Base-by-base conservation (phyloP, 2,797 vertebrate genomes). In the Crenichthys baileyi region DNA sequence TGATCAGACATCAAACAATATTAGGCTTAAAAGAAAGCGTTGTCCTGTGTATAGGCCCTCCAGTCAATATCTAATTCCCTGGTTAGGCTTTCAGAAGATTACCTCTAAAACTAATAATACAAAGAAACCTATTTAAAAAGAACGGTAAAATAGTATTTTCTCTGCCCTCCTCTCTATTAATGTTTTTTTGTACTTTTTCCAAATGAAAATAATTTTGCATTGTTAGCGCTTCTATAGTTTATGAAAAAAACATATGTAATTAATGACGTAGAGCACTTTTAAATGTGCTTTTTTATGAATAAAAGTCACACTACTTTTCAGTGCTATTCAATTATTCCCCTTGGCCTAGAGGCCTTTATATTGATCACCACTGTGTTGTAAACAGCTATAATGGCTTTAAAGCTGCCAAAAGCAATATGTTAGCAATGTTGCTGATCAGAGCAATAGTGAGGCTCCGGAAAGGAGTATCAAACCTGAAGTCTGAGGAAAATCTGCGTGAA, bases 401-500 rank as follows among this genome's bases (percentile, higher is more conserved):
- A 58, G 55, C 24, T 58, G 55, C 22, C 55, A 8, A 56, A 53
- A 18, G 51, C 4, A 1, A 56, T 7, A 56, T 24, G 3, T 8
- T 24, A 56, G 22, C 7, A 56, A n/a, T 16, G 6, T 16, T 16
- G 20, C 20, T 55, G 53, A 55, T 55, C 53, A 55, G 53, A 22
- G 11, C 12, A 60, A n/a, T 13, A 1, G n/a, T 13, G 3, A 60
- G 39, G 22, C 2, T 6, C 11, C 13, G 31, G 20, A 22, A 61
- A 7, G 53, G 58, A 6, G 15, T 8, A 16, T 79, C 87, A 90
- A 92, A 99, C 98, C 98, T 99, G 98, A 16, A 99, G 95, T 73
- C 98, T 88, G 86, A 99, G 95, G 92, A 99, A 99, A 80, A 98
- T 99, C 94, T 99, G 98, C 0, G 98, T 99, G 90, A 99, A 99